Conservation (phyloP, 2,888 invertebrate genomes). For the Rhopalosiphum nymphaeae region DNA sequence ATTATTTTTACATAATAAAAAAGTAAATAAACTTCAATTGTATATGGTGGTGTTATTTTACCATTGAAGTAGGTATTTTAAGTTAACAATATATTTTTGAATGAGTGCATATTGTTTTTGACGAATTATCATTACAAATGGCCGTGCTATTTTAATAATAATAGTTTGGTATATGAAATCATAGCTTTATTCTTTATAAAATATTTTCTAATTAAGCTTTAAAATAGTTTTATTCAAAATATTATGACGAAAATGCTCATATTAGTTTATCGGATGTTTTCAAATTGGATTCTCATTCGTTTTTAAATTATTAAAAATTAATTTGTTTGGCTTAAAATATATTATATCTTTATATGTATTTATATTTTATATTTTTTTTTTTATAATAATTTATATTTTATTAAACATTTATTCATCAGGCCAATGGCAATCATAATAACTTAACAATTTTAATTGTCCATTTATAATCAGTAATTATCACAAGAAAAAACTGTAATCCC, state of each 20-base stretch:
- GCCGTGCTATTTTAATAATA: background rate
- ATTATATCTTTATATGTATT: too few species aligned
- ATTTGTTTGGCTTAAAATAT: background rate
- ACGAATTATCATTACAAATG: background rate
- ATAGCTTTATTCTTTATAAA: background rate
- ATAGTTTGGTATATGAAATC: background rate
- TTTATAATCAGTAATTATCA: background rate
- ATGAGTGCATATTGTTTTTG: too few species aligned
- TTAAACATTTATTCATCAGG: background rate
- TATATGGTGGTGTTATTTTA: background rate
- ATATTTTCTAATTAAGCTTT: background rate
- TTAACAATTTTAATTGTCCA: background rate
- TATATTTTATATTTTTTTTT: too few species aligned
- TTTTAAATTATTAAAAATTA: background rate
- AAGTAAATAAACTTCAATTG: background rate
- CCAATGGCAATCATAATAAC: background rate
- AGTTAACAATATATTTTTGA: background rate
- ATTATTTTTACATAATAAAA: slow-evolving; percentile 2
- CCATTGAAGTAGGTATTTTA: background rate
- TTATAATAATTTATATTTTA: background rate
- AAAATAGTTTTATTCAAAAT: background rate
- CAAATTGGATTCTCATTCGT: background rate
- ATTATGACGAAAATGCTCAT: background rate
- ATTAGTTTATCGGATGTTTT: background rate
- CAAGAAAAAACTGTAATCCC: background rate